Conservation (phyloP, 2,113 vertebrate species). For the Notothenia coriiceps region DNA sequence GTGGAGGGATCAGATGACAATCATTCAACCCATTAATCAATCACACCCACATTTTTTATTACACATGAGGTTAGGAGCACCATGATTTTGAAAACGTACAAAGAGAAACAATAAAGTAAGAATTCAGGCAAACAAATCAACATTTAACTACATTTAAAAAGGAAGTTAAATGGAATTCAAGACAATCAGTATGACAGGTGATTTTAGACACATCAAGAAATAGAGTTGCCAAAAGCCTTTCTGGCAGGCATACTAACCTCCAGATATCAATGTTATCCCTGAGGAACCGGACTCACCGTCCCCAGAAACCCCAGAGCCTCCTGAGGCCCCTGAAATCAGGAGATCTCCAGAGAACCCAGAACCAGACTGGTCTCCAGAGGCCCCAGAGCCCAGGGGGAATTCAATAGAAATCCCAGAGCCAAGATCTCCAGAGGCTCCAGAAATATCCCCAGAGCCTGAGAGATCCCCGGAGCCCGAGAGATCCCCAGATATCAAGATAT, state of each 20-base stretch:
- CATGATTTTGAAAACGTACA: constrained; percentile 40
- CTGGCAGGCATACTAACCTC: constrained; percentile 79
- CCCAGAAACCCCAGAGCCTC: constrained; percentile 72
- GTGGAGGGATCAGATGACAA: constrained; percentile 51
- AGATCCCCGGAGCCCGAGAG: constrained; percentile 57
- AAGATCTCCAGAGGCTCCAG: constrained; percentile 52
- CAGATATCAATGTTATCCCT: constrained; percentile 75
- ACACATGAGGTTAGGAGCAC: constrained; percentile 49
- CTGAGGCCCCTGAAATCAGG: constrained; percentile 68
- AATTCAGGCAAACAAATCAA: constrained; percentile 36
- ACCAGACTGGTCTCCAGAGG: constrained; percentile 70
- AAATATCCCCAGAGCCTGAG: constrained; percentile 56
- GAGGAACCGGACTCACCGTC: constrained; percentile 63
- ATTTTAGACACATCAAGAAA: constrained; percentile 2
- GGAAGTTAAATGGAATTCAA: constrained; percentile 75
- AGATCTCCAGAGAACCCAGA: constrained; percentile 69
- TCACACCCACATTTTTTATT: constrained; percentile 44
- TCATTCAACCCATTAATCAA: constrained; percentile 56
- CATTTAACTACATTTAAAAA: constrained; percentile 74
- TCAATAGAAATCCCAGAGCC: constrained; percentile 54
- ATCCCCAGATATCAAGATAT: constrained; percentile 54
- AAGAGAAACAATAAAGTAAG: constrained; percentile 25
- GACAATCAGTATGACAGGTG: constrained; percentile 28
- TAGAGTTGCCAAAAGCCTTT: background rate
- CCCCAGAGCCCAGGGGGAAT: constrained; percentile 63